These are phyloP conservation scores for Amphimedon queenslandica DNA, from an alignment of 37 sponge, comb jelly and placozoan species.

Conservation along the genomic window DNA sequence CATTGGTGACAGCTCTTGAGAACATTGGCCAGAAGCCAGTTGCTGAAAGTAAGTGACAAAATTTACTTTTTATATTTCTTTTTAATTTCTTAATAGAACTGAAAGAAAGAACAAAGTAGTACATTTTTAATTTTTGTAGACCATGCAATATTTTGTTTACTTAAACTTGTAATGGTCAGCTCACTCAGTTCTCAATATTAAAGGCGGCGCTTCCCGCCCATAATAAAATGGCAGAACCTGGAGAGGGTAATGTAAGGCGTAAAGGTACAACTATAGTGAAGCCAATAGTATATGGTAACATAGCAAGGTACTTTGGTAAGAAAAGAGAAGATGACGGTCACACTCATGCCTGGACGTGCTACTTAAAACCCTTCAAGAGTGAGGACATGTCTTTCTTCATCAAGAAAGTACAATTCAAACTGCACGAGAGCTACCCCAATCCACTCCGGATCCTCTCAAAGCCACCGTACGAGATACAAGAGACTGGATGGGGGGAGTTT, in stretches of 20 bases:
- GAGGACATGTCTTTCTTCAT: slow-evolving; percentile 81
- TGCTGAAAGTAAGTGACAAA: too few species aligned
- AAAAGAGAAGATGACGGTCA: slow-evolving; percentile 97
- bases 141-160: too few species aligned
- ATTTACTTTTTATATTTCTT: too few species aligned
- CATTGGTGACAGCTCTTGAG: too few species aligned
- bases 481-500: slow-evolving; percentile 99
- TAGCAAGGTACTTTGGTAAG: slow-evolving; percentile 82
- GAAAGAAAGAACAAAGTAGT: too few species aligned
- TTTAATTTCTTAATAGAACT: too few species aligned
- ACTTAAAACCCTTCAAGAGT: slow-evolving; percentile 84
- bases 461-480: slow-evolving; percentile 87
- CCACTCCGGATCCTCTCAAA: slow-evolving; percentile 78
- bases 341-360: slow-evolving; percentile 96
- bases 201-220: too few species aligned
- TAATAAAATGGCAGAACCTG: slow-evolving; percentile 8
- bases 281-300: slow-evolving; percentile 87
- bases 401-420: slow-evolving; percentile 91
- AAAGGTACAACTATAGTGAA: slow-evolving; percentile 71
- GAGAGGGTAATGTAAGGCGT: slow-evolving; percentile 2
- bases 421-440: slow-evolving; percentile 94
- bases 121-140: too few species aligned
- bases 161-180: too few species aligned
- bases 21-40: too few species aligned
- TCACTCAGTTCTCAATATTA: too few species aligned